Evolutionary conservation across 2,888 invertebrate genomes (phyloP).

Genomic region (Cerastis leucographa): DNA sequence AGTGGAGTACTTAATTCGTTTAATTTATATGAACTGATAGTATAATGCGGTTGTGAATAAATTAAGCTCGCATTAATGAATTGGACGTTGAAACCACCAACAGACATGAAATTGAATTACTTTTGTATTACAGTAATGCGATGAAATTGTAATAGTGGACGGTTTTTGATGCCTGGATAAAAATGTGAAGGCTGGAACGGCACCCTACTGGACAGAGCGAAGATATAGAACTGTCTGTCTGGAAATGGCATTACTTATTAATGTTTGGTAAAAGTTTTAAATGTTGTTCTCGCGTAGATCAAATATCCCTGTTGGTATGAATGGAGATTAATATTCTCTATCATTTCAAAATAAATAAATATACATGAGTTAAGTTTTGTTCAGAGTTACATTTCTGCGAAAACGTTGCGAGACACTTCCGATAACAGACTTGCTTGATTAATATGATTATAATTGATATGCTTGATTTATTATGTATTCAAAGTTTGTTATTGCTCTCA

Average conservation of each 20-base stretch:
- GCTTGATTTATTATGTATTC: constrained; percentile 50
- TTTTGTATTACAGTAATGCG: constrained; percentile 78
- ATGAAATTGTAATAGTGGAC: constrained; percentile 80
- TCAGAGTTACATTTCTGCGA: constrained; percentile 49
- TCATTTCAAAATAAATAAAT: background rate
- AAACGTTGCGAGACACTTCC: constrained; percentile 48
- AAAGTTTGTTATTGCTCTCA: constrained; percentile 38
- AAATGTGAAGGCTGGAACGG: constrained; percentile 75
- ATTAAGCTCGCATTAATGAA: constrained; percentile 80
- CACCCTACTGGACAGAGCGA: constrained; percentile 73
- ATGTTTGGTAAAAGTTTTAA: background rate
- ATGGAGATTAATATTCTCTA: background rate
- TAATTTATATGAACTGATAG: constrained; percentile 75
- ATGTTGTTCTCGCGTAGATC: background rate
- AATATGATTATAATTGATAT: constrained; percentile 60
- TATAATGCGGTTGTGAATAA: constrained; percentile 75
- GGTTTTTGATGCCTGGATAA: constrained; percentile 83
- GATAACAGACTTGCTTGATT: constrained; percentile 52
- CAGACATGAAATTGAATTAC: constrained; percentile 81
- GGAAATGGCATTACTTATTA: constrained; percentile 41
- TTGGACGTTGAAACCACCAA: constrained; percentile 78
- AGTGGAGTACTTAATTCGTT: constrained; percentile 72
- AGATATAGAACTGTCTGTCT: constrained; percentile 51
- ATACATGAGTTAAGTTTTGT: background rate
- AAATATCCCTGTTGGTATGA: background rate